phyloP scores from a whole-genome alignment of 2,888 invertebrate genomes.

The Ephialtes manifestator region DNA sequence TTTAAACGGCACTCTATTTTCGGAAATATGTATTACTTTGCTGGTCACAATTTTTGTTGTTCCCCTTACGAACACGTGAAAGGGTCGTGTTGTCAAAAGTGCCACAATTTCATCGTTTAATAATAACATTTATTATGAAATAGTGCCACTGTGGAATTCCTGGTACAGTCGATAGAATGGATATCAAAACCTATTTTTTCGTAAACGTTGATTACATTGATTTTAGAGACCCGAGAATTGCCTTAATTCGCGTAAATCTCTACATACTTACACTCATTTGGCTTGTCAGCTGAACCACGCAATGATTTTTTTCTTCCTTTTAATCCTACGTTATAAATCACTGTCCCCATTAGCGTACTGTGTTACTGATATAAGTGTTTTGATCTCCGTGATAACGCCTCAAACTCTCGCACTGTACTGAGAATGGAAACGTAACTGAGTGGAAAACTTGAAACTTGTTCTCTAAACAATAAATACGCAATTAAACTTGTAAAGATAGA shows the following conservation, averaged over 20 bases:
- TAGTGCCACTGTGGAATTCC: conserved; percentile 66
- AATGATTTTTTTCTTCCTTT: conserved; percentile 17
- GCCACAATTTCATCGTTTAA: conserved; percentile 37
- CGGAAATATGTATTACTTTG: neutral
- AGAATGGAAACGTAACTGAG: neutral
- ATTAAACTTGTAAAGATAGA: conserved; percentile 48
- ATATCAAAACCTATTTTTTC: conserved; percentile 66
- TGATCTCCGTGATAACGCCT: conserved; percentile 21
- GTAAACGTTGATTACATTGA: conserved; percentile 63
- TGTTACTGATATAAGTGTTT: conserved; percentile 38
- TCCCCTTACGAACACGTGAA: neutral
- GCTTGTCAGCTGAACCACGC: conserved; percentile 66
- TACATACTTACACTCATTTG: conserved; percentile 60
- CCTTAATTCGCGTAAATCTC: conserved; percentile 40
- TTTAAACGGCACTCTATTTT: conserved; percentile 3
- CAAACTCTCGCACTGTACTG: conserved; percentile 33
- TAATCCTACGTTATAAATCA: conserved; percentile 59
- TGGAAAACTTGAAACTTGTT: conserved; percentile 19
- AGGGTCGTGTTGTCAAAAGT: conserved; percentile 1
- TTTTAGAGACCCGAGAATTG: conserved; percentile 48
- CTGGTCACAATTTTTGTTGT: conserved; percentile 1
- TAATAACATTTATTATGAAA: conserved; percentile 69
- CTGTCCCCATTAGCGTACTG: conserved; percentile 41
- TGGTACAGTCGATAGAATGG: conserved; percentile 66
- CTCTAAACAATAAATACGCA: conserved; percentile 35